Conservation (phyloP, 2,113 vertebrate genomes). For the Trachemys scripta region DNA sequence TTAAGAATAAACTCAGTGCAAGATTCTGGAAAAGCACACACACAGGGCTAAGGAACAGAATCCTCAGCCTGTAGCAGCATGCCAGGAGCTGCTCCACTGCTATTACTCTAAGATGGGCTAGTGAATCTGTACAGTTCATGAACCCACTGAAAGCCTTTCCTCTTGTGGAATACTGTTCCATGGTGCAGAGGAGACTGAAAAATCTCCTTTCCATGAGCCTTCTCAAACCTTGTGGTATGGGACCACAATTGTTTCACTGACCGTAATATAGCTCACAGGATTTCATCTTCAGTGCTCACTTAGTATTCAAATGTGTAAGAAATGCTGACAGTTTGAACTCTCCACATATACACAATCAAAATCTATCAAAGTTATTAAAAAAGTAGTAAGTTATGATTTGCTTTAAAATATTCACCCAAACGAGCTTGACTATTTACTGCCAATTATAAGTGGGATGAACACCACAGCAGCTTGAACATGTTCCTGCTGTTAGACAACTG, state of each 20-base stretch:
- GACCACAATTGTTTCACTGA: fast-evolving
- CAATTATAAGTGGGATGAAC: slow-evolving; percentile 21
- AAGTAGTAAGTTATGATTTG: neutral
- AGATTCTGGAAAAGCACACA: slow-evolving; percentile 5
- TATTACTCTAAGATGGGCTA: neutral
- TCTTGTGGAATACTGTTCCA: neutral
- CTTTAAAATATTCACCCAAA: neutral
- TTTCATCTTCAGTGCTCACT: neutral
- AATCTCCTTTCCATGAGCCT: neutral
- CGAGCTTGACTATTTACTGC: neutral
- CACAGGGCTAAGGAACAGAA: neutral
- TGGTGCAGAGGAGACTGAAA: neutral
- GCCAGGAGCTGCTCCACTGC: neutral
- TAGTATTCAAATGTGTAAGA: neutral
- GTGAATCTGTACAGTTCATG: neutral
- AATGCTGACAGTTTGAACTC: slow-evolving; percentile 11
- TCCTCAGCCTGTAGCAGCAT: neutral
- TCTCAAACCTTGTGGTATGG: fast-evolving
- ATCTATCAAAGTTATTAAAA: neutral
- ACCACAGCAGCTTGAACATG: slow-evolving; percentile 32
- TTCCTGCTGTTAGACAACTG: slow-evolving; percentile 21
- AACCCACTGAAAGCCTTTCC: neutral
- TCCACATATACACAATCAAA: slow-evolving; percentile 19
- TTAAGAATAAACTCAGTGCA: neutral
- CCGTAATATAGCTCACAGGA: neutral